Evolutionary conservation across 2,888 invertebrate species (phyloP).

Genomic region (Colostygia pectinataria): DNA sequence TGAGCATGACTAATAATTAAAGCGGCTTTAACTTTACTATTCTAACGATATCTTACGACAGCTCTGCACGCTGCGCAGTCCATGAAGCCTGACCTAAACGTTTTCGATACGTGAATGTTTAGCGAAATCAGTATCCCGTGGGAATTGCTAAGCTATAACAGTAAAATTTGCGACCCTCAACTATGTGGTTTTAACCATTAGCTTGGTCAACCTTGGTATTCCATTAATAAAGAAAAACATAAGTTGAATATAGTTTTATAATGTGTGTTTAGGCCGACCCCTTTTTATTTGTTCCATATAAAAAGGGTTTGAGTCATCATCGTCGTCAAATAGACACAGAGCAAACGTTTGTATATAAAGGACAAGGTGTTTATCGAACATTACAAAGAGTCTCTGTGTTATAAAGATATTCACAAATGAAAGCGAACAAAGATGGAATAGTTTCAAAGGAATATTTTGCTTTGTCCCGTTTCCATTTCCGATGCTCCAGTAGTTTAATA

Average conservation of each 20-base stretch:
- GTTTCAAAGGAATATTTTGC: slow-evolving; percentile 67
- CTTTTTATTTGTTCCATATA: slow-evolving; percentile 14
- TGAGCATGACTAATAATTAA: too few relatives aligned
- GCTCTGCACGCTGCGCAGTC: too few relatives aligned
- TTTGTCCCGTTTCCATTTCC: slow-evolving; percentile 62
- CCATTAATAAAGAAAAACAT: neutral
- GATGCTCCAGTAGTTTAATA: slow-evolving; percentile 70
- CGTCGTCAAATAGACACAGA: slow-evolving; percentile 30
- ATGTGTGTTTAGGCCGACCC: slow-evolving; percentile 12
- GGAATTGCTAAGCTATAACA: too few relatives aligned
- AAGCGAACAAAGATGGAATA: slow-evolving; percentile 47
- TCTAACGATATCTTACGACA: too few relatives aligned
- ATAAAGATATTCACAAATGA: slow-evolving; percentile 54
- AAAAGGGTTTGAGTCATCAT: slow-evolving; percentile 11
- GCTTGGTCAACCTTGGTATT: neutral
- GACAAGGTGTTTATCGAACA: slow-evolving; percentile 20
- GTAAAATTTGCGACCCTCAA: too few relatives aligned
- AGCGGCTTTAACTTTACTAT: too few relatives aligned
- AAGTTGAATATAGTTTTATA: slow-evolving; percentile 9
- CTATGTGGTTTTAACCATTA: neutral
- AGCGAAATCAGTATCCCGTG: too few relatives aligned
- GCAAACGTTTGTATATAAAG: slow-evolving; percentile 14
- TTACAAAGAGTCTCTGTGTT: slow-evolving; percentile 25
- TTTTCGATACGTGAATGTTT: too few relatives aligned
- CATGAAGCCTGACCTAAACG: too few relatives aligned